Percentiles rank a stretch among this genome's conserved stretches.
Evolutionary conservation across 1,140 invertebrate genomes (phyloP).

Genomic region (Camponotus floridanus): DNA sequence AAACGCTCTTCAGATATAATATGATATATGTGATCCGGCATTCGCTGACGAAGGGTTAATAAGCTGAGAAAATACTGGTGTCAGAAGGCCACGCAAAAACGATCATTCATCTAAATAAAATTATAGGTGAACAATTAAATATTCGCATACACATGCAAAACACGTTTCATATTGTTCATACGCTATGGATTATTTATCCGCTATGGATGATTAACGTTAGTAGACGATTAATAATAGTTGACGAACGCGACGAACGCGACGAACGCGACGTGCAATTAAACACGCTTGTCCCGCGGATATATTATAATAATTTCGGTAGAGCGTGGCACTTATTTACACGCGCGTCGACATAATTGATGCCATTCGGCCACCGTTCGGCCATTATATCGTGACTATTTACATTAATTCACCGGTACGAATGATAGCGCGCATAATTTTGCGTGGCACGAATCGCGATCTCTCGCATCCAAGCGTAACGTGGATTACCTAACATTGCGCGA

Average conservation of each 20-base stretch:
- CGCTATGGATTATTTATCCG: not conserved
- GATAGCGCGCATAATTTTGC: conserved; percentile 62
- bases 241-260: conserved; percentile 52
- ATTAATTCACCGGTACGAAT: conserved; percentile 59
- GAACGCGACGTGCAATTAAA: conserved; percentile 54
- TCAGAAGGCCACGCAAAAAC: too few species aligned
- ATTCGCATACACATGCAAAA: not conserved
- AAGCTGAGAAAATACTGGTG: too few species aligned
- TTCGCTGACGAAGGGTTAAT: too few species aligned
- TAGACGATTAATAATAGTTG: conserved; percentile 57
- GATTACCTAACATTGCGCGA: conserved; percentile 53
- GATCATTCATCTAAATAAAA: not conserved
- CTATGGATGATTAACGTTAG: conserved; percentile 54
- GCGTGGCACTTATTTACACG: conserved; percentile 54
- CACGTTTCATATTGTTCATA: conserved; percentile 2
- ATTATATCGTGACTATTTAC: conserved; percentile 60
- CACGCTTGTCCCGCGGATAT: conserved; percentile 54
- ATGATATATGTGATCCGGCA: too few species aligned
- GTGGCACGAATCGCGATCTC: conserved; percentile 44
- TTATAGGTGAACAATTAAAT: not conserved
- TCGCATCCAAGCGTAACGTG: not conserved
- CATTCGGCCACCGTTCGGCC: conserved; percentile 50
- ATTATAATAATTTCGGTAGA: conserved; percentile 57
- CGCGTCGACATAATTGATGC: conserved; percentile 60
- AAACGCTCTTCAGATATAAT: too few species aligned